Conservation (phyloP, 2,888 invertebrate species). For the Sinodicranocentrus sp. region DNA sequence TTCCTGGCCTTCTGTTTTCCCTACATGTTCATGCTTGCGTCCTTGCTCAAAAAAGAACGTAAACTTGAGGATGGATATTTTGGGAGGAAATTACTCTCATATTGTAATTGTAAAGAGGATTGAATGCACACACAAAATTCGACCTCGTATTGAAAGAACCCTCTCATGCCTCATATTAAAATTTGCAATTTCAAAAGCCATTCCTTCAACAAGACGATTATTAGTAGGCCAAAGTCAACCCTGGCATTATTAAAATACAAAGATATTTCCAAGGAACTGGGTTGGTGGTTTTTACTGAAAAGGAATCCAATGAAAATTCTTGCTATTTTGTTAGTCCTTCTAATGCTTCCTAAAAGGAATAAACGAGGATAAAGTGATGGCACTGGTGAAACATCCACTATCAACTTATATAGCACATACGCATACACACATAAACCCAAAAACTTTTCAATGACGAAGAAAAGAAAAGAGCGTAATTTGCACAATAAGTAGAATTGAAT, state of each 20-base stretch:
- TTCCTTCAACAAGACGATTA: conserved; percentile 45
- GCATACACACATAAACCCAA: too few relatives aligned
- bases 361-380: too few relatives aligned
- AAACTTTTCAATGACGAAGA: conserved; percentile 40
- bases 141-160: too few relatives aligned
- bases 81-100: conserved; percentile 31
- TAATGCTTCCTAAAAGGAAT: too few relatives aligned
- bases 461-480: conserved; percentile 45
- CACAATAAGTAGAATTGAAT: conserved; percentile 27
- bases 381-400: too few relatives aligned
- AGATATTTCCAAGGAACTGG: neutral
- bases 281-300: neutral
- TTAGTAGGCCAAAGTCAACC: conserved; percentile 44
- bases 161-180: conserved; percentile 3
- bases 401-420: too few relatives aligned
- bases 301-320: too few relatives aligned
- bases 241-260: neutral
- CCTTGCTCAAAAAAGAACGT: neutral
- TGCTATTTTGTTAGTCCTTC: too few relatives aligned
- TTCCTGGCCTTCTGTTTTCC: too few relatives aligned
- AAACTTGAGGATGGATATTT: neutral
- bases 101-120: conserved; percentile 40
- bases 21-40: neutral
- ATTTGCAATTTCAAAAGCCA: conserved; percentile 49
- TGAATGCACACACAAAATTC: conserved; percentile 14